Evolutionary conservation across 2,113 vertebrate species (phyloP).

Genomic region (Calidris pygmaea): DNA sequence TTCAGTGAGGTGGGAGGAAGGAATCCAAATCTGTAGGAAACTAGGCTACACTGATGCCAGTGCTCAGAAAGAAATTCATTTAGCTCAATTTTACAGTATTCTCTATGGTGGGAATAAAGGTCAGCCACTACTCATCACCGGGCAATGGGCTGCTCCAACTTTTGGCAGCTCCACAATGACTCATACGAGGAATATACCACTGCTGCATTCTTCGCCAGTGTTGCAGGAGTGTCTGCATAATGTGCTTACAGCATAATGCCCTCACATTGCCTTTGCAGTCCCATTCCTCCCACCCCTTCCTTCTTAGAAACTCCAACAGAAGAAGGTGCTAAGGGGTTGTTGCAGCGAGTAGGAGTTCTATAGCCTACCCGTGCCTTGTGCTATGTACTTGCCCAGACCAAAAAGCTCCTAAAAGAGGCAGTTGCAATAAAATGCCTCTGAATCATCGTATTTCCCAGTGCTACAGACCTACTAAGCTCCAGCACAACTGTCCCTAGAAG

Average conservation of each 20-base stretch:
- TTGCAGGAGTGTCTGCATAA: conserved; percentile 10
- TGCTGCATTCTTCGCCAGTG: conserved; percentile 12
- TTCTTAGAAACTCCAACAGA: not conserved
- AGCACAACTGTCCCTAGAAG: not conserved
- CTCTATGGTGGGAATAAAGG: conserved; percentile 18
- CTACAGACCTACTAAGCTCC: not conserved
- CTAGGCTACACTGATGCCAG: not conserved
- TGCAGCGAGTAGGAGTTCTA: not conserved
- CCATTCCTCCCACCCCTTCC: rapidly evolving
- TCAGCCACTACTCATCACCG: not conserved
- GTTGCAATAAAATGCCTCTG: not conserved
- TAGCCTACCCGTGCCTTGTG: not conserved
- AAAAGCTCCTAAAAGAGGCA: not conserved
- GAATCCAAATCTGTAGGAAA: not conserved
- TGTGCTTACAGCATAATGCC: not conserved
- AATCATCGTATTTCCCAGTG: rapidly evolving
- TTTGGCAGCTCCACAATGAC: not conserved
- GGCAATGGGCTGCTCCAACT: not conserved
- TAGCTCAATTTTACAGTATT: not conserved
- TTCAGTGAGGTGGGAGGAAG: not conserved
- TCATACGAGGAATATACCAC: not conserved
- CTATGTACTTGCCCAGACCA: not conserved
- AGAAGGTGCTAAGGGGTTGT: not conserved
- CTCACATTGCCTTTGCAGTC: not conserved
- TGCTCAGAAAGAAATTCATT: not conserved